Evolutionary conservation across 1,140 invertebrate species (phyloP), one percentile per base, ranked within the genome.

Genomic region (Monomorium pharaonis): DNA sequence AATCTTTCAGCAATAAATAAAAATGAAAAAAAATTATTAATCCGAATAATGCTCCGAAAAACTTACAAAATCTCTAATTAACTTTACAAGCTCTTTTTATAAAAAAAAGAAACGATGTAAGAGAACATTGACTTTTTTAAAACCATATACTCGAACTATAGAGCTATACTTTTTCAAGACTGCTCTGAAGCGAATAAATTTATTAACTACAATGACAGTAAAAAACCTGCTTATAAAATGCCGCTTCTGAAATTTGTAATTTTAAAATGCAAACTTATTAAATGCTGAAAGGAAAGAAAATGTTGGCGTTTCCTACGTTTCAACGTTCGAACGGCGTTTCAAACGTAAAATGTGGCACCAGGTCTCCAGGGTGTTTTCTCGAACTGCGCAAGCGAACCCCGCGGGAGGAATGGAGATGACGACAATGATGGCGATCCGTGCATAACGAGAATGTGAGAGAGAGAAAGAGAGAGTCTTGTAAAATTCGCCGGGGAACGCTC

Each of bases 401-500:
- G 51, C 37, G 70, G 70, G 85, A 86, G 76, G 84, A 89, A 70
- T 37, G n/a, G 37, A 72, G 4, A 70, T 30, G n/a, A 58, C 37
- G 33, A 58, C 30, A 89, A 84, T 88, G 86, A 70, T 84, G 67
- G 76, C 91, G 90, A 92, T 87, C 81, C 88, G 90, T 91, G 70
- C 77, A 92, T 90, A 92, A 94, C 88, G 88, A 89, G 84, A 93
- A 85, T n/a, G 12, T 91, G 90, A 88, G 76, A 87, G 89, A 86
- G 87, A 93, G 88, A 91, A 89, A 89, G 77, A 87, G 90, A 87
- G 86, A 92, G 86, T 84, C 88, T 89, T 89, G 90, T 88, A 91
- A 93, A 94, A 93, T 92, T 93, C 87, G 83, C 89, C 84, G 78
- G 84, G 89, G 84, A 91, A 89, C 89, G 93, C 93, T 93, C 92